Percentiles rank a stretch among this genome's conserved stretches.
Conservation (phyloP, 2,888 invertebrate species). For the Caenorhabditis panamensis region DNA sequence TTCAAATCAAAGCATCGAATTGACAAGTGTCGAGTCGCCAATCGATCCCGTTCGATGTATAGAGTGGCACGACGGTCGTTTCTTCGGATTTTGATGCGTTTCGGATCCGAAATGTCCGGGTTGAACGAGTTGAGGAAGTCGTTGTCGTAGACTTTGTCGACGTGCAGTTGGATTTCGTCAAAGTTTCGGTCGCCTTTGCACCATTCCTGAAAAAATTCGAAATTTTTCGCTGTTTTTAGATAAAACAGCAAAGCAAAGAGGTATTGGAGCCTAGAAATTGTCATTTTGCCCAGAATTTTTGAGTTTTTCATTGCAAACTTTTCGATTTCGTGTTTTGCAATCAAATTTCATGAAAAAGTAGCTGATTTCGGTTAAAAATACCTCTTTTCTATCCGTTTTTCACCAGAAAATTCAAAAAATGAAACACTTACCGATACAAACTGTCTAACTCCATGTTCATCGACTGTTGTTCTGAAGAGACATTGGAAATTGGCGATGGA, state of each 20-base stretch:
- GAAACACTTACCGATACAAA: slow-evolving; percentile 19
- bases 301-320: no score
- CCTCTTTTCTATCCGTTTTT: neutral
- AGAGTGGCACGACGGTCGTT: neutral
- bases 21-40: slow-evolving; percentile 15
- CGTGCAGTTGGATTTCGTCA: slow-evolving; percentile 45
- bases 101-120: slow-evolving; percentile 25
- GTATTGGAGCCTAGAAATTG: no score
- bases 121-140: slow-evolving; percentile 6
- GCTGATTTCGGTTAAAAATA: neutral
- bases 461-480: slow-evolving; percentile 31
- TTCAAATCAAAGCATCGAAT: slow-evolving; percentile 8
- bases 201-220: slow-evolving; percentile 33
- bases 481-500: slow-evolving; percentile 25
- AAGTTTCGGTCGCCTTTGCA: slow-evolving; percentile 25
- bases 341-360: no score
- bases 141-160: slow-evolving; percentile 31
- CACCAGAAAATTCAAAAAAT: no score
- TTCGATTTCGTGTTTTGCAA: no score
- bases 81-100: slow-evolving; percentile 25
- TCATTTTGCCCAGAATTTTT: no score
- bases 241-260: no score
- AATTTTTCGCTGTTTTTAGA: no score
- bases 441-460: slow-evolving; percentile 15
- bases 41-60: slow-evolving; percentile 40